Evolutionary conservation across 2,113 vertebrate genomes (phyloP).

Genomic region (Suncus etruscus): DNA sequence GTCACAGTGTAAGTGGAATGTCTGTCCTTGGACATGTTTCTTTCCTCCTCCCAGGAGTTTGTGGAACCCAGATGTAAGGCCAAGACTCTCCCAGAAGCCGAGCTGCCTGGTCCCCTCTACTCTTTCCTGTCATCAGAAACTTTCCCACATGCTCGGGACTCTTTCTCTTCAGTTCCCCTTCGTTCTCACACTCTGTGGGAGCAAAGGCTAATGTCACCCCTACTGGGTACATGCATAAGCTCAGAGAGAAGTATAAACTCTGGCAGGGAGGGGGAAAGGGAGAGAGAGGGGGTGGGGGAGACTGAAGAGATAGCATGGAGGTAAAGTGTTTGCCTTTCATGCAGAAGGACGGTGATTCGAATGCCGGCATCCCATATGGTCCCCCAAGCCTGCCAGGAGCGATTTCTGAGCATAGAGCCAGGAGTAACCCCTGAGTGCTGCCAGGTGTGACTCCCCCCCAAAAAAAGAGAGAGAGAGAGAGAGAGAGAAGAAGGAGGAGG

Average conservation of each 20-base stretch:
- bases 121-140: neutral
- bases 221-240: neutral
- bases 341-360: no score
- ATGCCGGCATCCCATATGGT: no score
- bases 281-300: neutral
- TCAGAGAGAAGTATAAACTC: no score
- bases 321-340: no score
- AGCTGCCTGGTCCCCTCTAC: neutral
- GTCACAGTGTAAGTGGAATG: neutral
- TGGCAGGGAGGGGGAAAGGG: no score
- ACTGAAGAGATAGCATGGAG: no score
- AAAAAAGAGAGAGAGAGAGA: no score
- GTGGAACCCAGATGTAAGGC: neutral
- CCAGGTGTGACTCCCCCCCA: no score
- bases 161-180: neutral
- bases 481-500: no score
- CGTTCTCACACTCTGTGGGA: neutral
- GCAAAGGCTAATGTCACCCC: neutral
- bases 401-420: no score
- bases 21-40: neutral
- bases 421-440: no score
- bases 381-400: no score
- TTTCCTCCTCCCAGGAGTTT: conserved; percentile 5
- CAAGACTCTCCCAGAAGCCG: neutral
- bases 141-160: fast-evolving